phyloP scores from a whole-genome alignment of 2,797 vertebrate species.

The Chaenodraco wilsoni region DNA sequence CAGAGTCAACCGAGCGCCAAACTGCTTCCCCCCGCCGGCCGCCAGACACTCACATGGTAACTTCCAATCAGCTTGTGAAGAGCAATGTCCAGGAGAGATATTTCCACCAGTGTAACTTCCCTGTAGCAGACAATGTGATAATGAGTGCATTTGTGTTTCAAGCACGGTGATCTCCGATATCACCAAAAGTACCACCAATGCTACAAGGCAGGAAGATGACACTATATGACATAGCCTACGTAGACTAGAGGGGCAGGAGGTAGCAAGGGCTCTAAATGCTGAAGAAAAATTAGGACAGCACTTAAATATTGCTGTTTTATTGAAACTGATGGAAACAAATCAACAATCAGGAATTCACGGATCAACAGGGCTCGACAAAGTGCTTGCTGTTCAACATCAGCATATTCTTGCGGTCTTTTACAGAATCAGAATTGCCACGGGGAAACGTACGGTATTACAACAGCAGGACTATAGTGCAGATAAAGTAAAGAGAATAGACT shows the following conservation, averaged over 20 bases:
- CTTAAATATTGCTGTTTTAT: slow-evolving; percentile 3
- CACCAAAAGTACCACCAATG: neutral
- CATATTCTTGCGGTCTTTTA: no score
- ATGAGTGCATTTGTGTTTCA: slow-evolving; percentile 29
- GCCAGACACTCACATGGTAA: slow-evolving; percentile 60
- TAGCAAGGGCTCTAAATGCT: neutral
- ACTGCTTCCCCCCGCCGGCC: slow-evolving; percentile 66
- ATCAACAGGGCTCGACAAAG: neutral
- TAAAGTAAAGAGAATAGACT: no score
- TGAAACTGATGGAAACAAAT: slow-evolving; percentile 3
- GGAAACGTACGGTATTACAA: no score
- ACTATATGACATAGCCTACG: slow-evolving; percentile 1
- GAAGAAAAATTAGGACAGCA: no score
- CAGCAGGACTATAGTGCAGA: no score
- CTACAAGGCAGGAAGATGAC: slow-evolving; percentile 9
- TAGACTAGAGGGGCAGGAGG: no score
- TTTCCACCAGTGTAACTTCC: slow-evolving; percentile 63
- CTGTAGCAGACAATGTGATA: slow-evolving; percentile 24
- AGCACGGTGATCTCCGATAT: slow-evolving; percentile 15
- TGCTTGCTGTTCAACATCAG: neutral
- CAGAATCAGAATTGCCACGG: no score
- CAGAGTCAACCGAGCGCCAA: slow-evolving; percentile 69
- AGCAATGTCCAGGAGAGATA: slow-evolving; percentile 63
- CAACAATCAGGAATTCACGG: neutral
- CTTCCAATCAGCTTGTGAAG: slow-evolving; percentile 66